Evolutionary conservation across 1,140 invertebrate genomes (phyloP).

Genomic region (Cephus cinctus): DNA sequence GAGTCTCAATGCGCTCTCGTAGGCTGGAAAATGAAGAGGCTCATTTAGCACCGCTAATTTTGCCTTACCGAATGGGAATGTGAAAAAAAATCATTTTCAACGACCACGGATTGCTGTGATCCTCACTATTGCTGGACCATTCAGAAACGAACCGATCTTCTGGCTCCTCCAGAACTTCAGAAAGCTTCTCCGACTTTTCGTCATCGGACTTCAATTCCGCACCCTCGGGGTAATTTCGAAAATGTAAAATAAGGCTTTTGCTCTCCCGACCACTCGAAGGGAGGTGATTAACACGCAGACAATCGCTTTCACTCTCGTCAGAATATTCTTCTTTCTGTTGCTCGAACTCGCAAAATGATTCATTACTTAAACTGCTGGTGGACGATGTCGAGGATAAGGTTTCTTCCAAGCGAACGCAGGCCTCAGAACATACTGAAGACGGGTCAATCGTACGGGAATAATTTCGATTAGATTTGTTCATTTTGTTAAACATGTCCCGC

Average conservation of each 20-base stretch:
- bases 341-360: conserved; percentile 6
- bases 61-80: neutral
- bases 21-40: conserved; percentile 3
- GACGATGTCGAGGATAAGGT: too few relatives aligned
- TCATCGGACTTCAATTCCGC: conserved; percentile 8
- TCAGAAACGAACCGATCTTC: too few relatives aligned
- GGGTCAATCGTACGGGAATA: too few relatives aligned
- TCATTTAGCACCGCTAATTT: neutral
- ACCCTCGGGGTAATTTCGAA: conserved; percentile 7
- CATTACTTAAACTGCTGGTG: conserved; percentile 6
- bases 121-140: too few relatives aligned
- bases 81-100: too few relatives aligned
- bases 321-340: conserved; percentile 3
- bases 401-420: too few relatives aligned
- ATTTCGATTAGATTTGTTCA: too few relatives aligned
- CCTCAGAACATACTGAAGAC: too few relatives aligned
- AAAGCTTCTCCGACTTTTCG: conserved; percentile 18
- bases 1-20: conserved; percentile 19
- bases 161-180: conserved; percentile 22
- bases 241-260: conserved; percentile 11
- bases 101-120: too few relatives aligned
- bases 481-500: too few relatives aligned
- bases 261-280: neutral
- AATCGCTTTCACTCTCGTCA: neutral
- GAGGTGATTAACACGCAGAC: too few relatives aligned